Evolutionary conservation across 2,888 invertebrate species (phyloP), one percentile per base, ranked within the genome.

Genomic region (Folsomia manolachei): DNA sequence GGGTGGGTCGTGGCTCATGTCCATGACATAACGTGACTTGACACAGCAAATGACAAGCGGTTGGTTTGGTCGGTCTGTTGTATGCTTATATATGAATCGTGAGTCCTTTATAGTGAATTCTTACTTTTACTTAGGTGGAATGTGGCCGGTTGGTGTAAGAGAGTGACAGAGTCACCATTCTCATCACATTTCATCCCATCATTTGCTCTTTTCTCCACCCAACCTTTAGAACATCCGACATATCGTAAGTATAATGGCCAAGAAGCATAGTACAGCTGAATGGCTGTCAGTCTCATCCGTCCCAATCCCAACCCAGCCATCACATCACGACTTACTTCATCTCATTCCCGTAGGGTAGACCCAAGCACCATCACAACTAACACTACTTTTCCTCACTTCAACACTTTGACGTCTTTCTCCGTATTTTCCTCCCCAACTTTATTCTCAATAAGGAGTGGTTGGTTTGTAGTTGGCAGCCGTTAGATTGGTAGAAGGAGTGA

Each of bases 121-220:
- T 4, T 39, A 39, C 7, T 39, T 14, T n/a, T n/a, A 39, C 39
- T 39, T 39, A 39, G 14, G 39, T 39, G 39, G 39, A 39, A 39
- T 39, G 39, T 39, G 39, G 7, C 14, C 14, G 14, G 7, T 39
- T 39, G 14, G 39, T 9, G 39, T n/a, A 39, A 39, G 39, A 39
- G 39, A 39, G 39, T 14, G 39, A 39, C 7, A 4, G 26, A 14
- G n/a, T n/a, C n/a, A 39, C 39, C 4, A 39, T 39, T 39, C 68
- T 60, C 68, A 60, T 60, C 60, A 68, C 68, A 68, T 68, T 68
- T 68, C 68, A 68, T 24, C 56, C 68, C 68, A 68, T 68, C 68
- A 68, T 68, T 68, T 68, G 68, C 68, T 68, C 68, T 27, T 39
- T 39, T 39, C 39, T 39, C 39, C 39, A 39, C 39, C 39, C 4